phyloP scores from a whole-genome alignment of 2,888 invertebrate species.

The Drosophila siamana region DNA sequence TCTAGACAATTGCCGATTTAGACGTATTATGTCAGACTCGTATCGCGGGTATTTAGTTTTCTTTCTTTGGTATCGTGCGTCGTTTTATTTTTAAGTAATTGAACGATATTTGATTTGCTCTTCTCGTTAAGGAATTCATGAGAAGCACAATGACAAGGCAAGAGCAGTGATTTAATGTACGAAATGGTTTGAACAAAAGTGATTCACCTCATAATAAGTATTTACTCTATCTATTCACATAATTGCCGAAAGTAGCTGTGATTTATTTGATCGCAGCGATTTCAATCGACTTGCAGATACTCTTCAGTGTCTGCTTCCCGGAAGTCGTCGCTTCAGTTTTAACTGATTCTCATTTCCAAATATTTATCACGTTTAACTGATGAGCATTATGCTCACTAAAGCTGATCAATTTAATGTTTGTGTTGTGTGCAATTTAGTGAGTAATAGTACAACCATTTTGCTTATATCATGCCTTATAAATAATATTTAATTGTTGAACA shows the following conservation, averaged over 20 bases:
- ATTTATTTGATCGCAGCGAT: background rate
- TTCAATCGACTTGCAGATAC: background rate
- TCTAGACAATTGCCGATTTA: background rate
- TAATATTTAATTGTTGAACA: background rate
- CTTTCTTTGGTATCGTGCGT: background rate
- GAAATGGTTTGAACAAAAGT: background rate
- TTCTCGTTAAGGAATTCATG: background rate
- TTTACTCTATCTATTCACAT: background rate
- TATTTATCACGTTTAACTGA: too few relatives aligned
- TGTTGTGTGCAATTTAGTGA: too few relatives aligned
- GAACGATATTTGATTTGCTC: conserved; percentile 2
- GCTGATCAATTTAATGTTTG: too few relatives aligned
- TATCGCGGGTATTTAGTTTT: background rate
- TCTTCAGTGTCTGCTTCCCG: too few relatives aligned
- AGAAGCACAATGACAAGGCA: background rate
- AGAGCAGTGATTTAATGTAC: background rate
- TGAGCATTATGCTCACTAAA: too few relatives aligned
- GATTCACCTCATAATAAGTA: background rate
- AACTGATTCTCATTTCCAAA: too few relatives aligned
- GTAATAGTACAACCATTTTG: too few relatives aligned
- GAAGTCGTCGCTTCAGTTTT: too few relatives aligned
- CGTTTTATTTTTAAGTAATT: background rate
- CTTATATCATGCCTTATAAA: too few relatives aligned
- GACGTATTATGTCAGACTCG: conserved; percentile 4
- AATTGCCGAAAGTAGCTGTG: background rate